These are phyloP conservation scores for Ostrea edulis DNA, from an alignment of 1,140 invertebrate species.

Conservation along the genomic window DNA sequence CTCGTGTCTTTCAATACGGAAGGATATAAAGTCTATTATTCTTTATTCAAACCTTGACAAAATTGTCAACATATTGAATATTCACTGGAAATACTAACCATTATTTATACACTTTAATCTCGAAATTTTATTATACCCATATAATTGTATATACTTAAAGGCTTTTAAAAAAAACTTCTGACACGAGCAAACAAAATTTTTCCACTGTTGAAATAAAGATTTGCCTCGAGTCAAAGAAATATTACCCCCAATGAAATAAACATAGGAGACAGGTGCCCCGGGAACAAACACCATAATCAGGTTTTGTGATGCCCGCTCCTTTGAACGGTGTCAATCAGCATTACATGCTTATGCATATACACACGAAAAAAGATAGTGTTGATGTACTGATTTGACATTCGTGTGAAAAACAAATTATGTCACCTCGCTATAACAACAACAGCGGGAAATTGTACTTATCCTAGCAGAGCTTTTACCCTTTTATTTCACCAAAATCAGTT, in stretches of 20 bases:
- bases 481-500: no score
- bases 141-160: not conserved
- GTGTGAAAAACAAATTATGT: slow-evolving; percentile 29
- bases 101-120: not conserved
- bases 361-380: not conserved
- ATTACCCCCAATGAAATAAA: slow-evolving; percentile 1
- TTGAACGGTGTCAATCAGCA: slow-evolving; percentile 1
- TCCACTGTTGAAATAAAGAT: not conserved
- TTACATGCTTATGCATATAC: not conserved
- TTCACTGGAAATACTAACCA: not conserved
- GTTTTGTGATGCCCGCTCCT: not conserved
- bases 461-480: no score
- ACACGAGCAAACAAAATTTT: slow-evolving; percentile 1
- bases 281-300: not conserved
- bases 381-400: slow-evolving; percentile 11
- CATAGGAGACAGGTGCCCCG: not conserved
- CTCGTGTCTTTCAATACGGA: slow-evolving; percentile 24
- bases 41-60: not conserved
- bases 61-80: not conserved
- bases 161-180: not conserved
- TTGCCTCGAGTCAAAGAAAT: not conserved
- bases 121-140: not conserved
- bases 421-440: not conserved
- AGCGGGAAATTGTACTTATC: not conserved
- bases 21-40: slow-evolving; percentile 2